Percentiles rank a stretch among this genome's conserved stretches.
Conservation (phyloP, 2,888 invertebrate genomes). For the Lissonota sp. region DNA sequence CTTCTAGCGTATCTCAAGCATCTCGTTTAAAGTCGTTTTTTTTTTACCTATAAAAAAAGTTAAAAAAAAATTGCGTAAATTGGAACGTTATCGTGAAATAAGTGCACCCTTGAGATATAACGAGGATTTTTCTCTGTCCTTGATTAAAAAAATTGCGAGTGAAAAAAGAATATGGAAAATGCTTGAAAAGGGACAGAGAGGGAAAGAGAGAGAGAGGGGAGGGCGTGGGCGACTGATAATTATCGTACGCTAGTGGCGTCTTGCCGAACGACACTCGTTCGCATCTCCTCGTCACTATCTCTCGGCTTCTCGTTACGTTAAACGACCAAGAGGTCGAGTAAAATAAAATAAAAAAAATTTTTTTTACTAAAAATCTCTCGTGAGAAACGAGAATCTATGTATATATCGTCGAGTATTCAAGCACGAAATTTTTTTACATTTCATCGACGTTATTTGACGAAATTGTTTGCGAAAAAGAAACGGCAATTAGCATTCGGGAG, state of each 20-base stretch:
- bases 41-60: neutral
- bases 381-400: slow-evolving; percentile 48
- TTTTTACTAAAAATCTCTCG: slow-evolving; percentile 60
- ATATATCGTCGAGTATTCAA: too few species aligned
- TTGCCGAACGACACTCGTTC: slow-evolving; percentile 31
- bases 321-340: slow-evolving; percentile 46
- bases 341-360: slow-evolving; percentile 50
- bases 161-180: slow-evolving; percentile 5
- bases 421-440: too few species aligned
- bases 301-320: slow-evolving; percentile 34
- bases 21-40: neutral
- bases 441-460: too few species aligned
- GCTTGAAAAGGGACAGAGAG: neutral
- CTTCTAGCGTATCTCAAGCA: neutral
- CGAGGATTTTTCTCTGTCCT: slow-evolving; percentile 69
- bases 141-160: slow-evolving; percentile 11
- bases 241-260: slow-evolving; percentile 68
- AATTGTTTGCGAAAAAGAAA: too few species aligned
- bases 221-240: slow-evolving; percentile 74
- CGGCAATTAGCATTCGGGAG: too few species aligned
- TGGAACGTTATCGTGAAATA: neutral
- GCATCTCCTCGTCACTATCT: slow-evolving; percentile 38
- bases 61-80: neutral
- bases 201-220: slow-evolving; percentile 52
- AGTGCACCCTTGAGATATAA: slow-evolving; percentile 63